Evolutionary conservation across 2,797 vertebrate genomes (phyloP), one percentile per base, ranked within the genome.

Genomic region (Sarcoramphus papa): DNA sequence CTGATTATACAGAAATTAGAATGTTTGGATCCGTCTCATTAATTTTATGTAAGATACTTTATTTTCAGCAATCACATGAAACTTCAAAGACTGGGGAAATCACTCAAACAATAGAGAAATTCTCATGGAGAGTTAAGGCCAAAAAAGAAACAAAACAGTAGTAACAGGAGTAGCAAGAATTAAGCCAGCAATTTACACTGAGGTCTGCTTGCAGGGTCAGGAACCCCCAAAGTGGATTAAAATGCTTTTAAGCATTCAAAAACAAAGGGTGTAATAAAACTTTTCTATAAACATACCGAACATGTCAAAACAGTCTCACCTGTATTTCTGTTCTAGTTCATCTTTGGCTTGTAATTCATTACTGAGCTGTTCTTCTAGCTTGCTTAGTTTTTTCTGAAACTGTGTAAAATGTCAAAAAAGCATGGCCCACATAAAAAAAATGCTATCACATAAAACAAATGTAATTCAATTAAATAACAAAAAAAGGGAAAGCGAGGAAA

Each of bases 321-420:
- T 99, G 99, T 97, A 99, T 96, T 99, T 99, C 88, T 99, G 98
- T 89, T 99, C 99, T 24, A 99, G 72, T 50, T 99, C 99, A 62
- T 99, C 99, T 98, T 99, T 99, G 97, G 98, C 98, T 98, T 99
- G 99, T 87, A 99, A 98, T 97, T 99, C 99, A 62, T 97, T 99
- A 81, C 97, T 99, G 72, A 99, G 98, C 95, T 99, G 99, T 91
- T 99, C 98, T 98, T 99, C 99, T 86, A 99, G 96, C 53, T 98
- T 98, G 88, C 95, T 98, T 41, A 99, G 70, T 96, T 99, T 99
- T 98, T 99, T 99, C 98, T 99, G 99, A 94, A 99, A 98, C 57
- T 99, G 98, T 85, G 90, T 95, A 41, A 98, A 98, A 98, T 98
- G 93, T 48, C 74, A 97, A 88, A 94, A 92, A 97, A 89, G 33